Base-by-base conservation (phyloP, 2,113 vertebrate genomes). In the Orthonyx spaldingii region DNA sequence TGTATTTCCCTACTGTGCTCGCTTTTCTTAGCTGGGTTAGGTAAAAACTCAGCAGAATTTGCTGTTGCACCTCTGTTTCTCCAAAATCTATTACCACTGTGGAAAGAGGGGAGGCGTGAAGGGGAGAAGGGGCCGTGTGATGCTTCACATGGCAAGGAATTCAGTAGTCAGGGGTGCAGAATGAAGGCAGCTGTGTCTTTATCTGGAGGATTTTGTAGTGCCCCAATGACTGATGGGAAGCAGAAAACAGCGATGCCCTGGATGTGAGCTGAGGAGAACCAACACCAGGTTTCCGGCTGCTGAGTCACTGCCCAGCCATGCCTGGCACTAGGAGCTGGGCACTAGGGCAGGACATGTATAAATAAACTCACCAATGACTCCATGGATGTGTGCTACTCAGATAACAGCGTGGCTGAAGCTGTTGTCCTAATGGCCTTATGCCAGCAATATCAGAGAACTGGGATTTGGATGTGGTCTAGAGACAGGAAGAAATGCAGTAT, bases 1-100 rank as follows among this genome's bases (percentile, higher is more conserved):
- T 53, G 39, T 0, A 0, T 37, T 53, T 76, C n/a, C 49, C 42
- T 3, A 3, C 44, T 47, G 70, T n/a, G 27, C n/a, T 85, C 64
- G 30, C 49, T 82, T 75, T 71, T 68, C n/a, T 82, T 41, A 76
- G 52, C 16, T 42, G 37, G 9, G 13, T 44, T 71, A 72, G 52
- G 39, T 23, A 46, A 87, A 93, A 92, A 4, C 19, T 37, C 4
- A 18, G 32, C 47, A 33, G 61, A 55, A n/a, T 47, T 64, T 50
- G n/a, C 63, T 68, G 13, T 6, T 7, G 4, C 15, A 49, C 37
- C 10, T 64, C 41, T 59, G 24, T 57, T 83, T 68, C 37, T 90
- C 35, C 33, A 39, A 52, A 71, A 76, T 64, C 35, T 32, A 2
- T 47, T 60, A 18, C 21, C 5, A 27, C 21, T 41, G 18, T 35